Evolutionary conservation across 2,797 vertebrate genomes (phyloP).

Genomic region (Iguana delicatissima): DNA sequence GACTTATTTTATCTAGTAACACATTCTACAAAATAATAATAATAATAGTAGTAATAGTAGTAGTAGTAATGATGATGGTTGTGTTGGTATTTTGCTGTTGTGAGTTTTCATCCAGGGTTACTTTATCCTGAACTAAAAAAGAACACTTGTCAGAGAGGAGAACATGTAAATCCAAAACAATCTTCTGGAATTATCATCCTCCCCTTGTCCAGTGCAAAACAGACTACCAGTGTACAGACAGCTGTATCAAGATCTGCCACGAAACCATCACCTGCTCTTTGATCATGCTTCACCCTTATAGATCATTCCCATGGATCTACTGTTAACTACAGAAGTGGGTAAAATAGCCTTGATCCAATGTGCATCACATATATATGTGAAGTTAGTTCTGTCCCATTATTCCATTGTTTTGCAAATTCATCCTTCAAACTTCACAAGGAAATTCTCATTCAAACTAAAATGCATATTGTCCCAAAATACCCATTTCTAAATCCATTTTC

Average conservation of each 20-base stretch:
- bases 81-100: neutral
- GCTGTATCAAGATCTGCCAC: neutral
- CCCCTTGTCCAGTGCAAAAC: neutral
- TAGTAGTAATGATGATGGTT: neutral
- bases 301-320: neutral
- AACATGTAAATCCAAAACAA: neutral
- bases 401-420: neutral
- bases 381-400: neutral
- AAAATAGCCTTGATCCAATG: neutral
- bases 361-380: neutral
- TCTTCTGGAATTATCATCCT: neutral
- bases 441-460: neutral
- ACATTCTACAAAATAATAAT: neutral
- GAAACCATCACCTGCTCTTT: neutral
- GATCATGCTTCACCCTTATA: neutral
- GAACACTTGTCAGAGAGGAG: neutral
- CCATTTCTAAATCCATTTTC: too few species aligned
- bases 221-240: neutral
- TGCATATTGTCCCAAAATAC: neutral
- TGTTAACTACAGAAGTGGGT: neutral
- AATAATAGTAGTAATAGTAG: neutral
- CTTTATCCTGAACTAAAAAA: neutral
- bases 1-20: neutral
- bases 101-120: neutral
- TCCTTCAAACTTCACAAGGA: neutral